phyloP scores from a whole-genome alignment of 2,113 vertebrate species.

The Dipodomys merriami region DNA sequence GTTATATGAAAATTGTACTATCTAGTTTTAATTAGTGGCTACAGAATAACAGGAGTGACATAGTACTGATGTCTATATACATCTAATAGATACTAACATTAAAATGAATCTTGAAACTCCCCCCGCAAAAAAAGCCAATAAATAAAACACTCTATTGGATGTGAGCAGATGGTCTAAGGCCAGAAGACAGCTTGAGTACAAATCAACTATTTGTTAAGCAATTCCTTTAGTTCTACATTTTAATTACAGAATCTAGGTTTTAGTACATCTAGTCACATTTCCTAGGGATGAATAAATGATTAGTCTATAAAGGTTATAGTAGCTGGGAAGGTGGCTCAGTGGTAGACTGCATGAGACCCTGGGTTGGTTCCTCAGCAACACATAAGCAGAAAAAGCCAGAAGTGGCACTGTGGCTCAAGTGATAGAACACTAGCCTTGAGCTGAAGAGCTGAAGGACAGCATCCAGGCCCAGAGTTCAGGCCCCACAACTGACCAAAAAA shows the following conservation, averaged over 20 bases:
- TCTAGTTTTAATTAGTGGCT: conserved; percentile 53
- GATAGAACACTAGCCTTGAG: too few species aligned
- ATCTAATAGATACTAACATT: neutral
- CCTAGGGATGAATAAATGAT: neutral
- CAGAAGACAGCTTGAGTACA: neutral
- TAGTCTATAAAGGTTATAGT: neutral
- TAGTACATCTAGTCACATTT: neutral
- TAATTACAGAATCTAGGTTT: neutral
- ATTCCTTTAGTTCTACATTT: neutral
- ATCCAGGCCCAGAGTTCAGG: too few species aligned
- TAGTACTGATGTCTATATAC: conserved; percentile 7
- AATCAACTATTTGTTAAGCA: conserved; percentile 29
- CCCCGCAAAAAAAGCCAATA: conserved; percentile 9
- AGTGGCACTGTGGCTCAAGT: too few species aligned
- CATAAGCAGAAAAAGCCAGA: too few species aligned
- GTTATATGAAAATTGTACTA: neutral
- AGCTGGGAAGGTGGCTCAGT: too few species aligned
- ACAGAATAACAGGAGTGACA: neutral
- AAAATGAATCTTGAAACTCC: conserved; percentile 23
- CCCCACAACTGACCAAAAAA: too few species aligned
- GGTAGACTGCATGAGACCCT: too few species aligned
- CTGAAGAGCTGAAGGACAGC: too few species aligned
- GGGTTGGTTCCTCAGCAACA: too few species aligned
- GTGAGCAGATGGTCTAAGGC: conserved; percentile 10
- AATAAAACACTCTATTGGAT: neutral